These are phyloP conservation scores for Tachysurus fulvidraco DNA, from an alignment of 2,113 vertebrate species.

Conservation along the genomic window DNA sequence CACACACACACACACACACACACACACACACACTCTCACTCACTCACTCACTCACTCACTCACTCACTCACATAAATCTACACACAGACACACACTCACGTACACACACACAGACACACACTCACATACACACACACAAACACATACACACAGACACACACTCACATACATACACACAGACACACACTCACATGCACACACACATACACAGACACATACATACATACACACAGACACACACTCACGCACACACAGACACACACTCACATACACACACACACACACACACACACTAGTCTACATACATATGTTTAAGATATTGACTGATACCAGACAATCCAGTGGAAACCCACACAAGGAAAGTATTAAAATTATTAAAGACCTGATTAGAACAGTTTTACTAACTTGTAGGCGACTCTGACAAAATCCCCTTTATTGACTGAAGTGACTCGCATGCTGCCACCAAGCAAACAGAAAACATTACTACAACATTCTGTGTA, in stretches of 20 bases:
- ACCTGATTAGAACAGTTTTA: neutral
- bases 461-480: neutral
- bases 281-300: neutral
- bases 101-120: too few species aligned
- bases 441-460: neutral
- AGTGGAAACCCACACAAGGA: neutral
- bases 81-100: neutral
- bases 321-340: neutral
- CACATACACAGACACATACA: too few species aligned
- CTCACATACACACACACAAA: too few species aligned
- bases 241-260: neutral
- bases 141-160: too few species aligned
- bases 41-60: neutral
- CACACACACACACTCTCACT: neutral
- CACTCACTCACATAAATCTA: neutral
- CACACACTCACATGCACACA: too few species aligned
- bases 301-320: neutral
- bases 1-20: neutral
- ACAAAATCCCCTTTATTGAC: neutral
- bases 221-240: too few species aligned
- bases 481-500: neutral
- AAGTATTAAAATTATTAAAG: neutral
- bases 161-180: too few species aligned
- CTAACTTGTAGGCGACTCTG: neutral
- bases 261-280: neutral